A percentile compares a stretch with the other conserved stretches of the same genome.
These are phyloP conservation scores for Mythimna pallens DNA, from an alignment of 2,888 invertebrate genomes.

Conservation along the genomic window DNA sequence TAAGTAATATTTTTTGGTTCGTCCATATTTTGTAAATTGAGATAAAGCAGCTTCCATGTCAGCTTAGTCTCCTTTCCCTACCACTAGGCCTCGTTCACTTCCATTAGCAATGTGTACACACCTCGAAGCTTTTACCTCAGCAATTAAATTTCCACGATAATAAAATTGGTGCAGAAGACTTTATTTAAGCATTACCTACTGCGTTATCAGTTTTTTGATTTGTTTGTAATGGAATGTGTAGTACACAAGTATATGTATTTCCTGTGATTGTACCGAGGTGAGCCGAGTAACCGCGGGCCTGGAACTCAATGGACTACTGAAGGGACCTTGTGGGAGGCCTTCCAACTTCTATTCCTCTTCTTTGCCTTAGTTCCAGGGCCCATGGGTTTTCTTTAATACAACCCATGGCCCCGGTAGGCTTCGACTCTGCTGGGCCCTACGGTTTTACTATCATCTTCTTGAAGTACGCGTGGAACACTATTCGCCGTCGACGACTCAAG, in stretches of 20 bases:
- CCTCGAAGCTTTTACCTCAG: conserved; percentile 51
- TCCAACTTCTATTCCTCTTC: too few relatives aligned
- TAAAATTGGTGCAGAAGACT: conserved; percentile 39
- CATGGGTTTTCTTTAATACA: too few relatives aligned
- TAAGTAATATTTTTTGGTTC: too few relatives aligned
- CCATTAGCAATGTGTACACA: conserved; percentile 54
- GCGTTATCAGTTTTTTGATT: conserved; percentile 12
- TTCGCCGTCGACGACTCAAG: too few relatives aligned
- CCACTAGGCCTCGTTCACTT: conserved; percentile 33
- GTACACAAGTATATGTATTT: too few relatives aligned
- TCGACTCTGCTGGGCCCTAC: too few relatives aligned
- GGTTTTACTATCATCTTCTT: too few relatives aligned
- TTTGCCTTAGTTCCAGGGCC: too few relatives aligned
- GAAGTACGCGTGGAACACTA: too few relatives aligned
- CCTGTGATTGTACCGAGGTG: not conserved
- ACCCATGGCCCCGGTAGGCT: too few relatives aligned
- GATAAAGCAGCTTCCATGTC: conserved; percentile 30
- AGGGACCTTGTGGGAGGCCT: too few relatives aligned
- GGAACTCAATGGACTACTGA: too few relatives aligned
- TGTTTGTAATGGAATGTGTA: not conserved
- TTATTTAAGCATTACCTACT: conserved; percentile 12
- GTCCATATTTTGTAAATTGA: not conserved
- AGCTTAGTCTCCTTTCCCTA: conserved; percentile 16
- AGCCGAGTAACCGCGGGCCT: not conserved
- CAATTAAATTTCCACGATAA: conserved; percentile 41